Conservation (phyloP, 2,888 invertebrate species). For the Gymnocheta viridis region DNA sequence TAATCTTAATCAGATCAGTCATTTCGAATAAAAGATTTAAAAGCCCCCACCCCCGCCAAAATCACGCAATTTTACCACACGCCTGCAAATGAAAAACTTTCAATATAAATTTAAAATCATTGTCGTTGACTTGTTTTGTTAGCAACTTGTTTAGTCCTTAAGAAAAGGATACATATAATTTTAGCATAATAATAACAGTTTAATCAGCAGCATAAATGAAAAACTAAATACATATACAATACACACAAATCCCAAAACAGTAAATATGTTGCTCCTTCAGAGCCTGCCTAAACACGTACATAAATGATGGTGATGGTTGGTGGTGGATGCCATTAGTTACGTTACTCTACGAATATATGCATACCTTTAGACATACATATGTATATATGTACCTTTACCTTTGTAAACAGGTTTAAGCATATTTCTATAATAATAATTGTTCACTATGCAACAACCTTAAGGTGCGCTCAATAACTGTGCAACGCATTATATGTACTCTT, state of each 20-base stretch:
- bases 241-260: conserved; percentile 39
- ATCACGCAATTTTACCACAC: background rate
- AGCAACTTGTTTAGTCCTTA: conserved; percentile 19
- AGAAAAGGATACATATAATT: conserved; percentile 49
- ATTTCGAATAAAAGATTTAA: no score
- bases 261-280: conserved; percentile 25
- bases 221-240: conserved; percentile 17
- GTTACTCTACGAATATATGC: background rate
- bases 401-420: background rate
- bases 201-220: conserved; percentile 31
- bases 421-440: conserved; percentile 13
- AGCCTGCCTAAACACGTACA: background rate
- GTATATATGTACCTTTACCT: background rate
- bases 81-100: conserved; percentile 34
- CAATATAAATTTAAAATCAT: conserved; percentile 49
- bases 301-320: conserved; percentile 19
- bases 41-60: background rate
- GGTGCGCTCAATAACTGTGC: conserved; percentile 22
- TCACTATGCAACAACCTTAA: conserved; percentile 34
- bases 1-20: no score
- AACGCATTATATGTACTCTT: conserved; percentile 16
- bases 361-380: background rate
- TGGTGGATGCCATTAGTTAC: background rate
- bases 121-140: conserved; percentile 40
- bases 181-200: conserved; percentile 51